phyloP scores from a whole-genome alignment of 35 echinoderm and acorn worm species.

The Anneissia japonica region DNA sequence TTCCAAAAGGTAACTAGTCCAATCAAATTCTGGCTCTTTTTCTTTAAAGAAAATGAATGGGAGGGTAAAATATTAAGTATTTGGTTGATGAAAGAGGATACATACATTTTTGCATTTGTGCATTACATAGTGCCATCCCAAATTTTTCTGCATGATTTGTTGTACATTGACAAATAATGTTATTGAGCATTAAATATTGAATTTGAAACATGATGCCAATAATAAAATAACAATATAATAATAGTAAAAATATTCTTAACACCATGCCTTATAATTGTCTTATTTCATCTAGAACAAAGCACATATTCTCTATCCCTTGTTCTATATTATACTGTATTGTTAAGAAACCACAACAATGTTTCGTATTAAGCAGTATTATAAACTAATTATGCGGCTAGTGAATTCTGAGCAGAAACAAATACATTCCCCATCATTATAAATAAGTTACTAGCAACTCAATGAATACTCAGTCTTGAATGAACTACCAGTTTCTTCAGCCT shows the following conservation, averaged over 20 bases:
- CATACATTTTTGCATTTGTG: too few species aligned
- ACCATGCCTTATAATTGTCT: background rate
- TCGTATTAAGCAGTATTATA: background rate
- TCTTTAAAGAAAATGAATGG: constrained; percentile 42
- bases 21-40: constrained; percentile 70
- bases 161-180: background rate
- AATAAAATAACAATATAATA: background rate
- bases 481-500: background rate
- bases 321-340: background rate
- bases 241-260: background rate
- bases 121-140: too few species aligned
- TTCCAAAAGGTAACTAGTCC: constrained; percentile 63
- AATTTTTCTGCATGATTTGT: too few species aligned
- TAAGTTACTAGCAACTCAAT: too few species aligned
- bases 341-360: background rate
- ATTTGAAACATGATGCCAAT: background rate
- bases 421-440: too few species aligned
- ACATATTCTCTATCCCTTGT: background rate
- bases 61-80: too few species aligned
- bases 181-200: background rate
- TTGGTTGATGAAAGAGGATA: too few species aligned
- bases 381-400: background rate
- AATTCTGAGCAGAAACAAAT: too few species aligned
- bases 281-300: background rate
- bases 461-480: background rate